These are phyloP conservation scores for Percopsis transmontana DNA, from an alignment of 2,113 vertebrate genomes.

Conservation along the genomic window DNA sequence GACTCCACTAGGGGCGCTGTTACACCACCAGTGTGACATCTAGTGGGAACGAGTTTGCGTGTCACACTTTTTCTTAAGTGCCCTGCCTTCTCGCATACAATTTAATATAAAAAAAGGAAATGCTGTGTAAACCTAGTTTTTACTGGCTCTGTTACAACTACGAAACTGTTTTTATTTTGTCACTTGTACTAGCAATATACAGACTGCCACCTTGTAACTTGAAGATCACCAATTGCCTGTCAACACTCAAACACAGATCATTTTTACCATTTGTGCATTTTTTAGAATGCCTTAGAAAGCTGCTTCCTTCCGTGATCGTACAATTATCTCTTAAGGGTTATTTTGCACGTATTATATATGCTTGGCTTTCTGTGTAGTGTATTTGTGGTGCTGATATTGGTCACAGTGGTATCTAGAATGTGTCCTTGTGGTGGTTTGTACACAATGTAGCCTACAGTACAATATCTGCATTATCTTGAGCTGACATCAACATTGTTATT, in stretches of 20 bases:
- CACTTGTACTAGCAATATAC: constrained; percentile 16
- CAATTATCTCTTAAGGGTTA: constrained; percentile 50
- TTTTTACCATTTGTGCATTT: constrained; percentile 1
- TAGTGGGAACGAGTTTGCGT: constrained; percentile 22
- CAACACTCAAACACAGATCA: background rate
- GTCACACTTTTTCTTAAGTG: constrained; percentile 25
- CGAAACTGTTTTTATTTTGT: background rate
- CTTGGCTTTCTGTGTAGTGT: constrained; percentile 15
- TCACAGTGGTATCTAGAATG: background rate
- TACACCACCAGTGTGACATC: constrained; percentile 9
- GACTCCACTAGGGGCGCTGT: constrained; percentile 20
- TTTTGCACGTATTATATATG: constrained; percentile 52
- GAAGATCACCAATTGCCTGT: constrained; percentile 1
- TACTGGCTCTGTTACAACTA: constrained; percentile 48
- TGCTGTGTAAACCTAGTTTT: constrained; percentile 50
- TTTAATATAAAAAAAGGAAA: constrained; percentile 39
- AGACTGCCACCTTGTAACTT: background rate
- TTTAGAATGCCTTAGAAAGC: constrained; percentile 36
- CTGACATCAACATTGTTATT: constrained; percentile 43
- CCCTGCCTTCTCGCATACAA: constrained; percentile 45
- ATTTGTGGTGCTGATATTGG: background rate
- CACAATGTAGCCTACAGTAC: constrained; percentile 47
- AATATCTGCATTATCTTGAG: constrained; percentile 37
- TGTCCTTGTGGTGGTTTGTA: constrained; percentile 31
- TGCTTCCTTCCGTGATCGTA: constrained; percentile 18